phyloP scores from a whole-genome alignment of 1,140 invertebrate species.

The Papilio polytes region DNA sequence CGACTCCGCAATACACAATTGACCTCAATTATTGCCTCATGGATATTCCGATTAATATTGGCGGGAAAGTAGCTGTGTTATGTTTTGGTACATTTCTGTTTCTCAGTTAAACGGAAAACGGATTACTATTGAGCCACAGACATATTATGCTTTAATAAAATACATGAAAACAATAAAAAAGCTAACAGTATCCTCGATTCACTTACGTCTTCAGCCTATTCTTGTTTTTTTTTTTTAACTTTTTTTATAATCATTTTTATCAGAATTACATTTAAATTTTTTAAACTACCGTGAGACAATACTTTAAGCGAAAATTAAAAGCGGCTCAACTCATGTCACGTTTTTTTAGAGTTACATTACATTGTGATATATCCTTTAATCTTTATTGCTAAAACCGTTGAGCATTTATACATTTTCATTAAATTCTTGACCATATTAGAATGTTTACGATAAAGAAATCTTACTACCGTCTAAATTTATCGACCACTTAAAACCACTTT shows the following conservation, averaged over 20 bases:
- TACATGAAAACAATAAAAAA: too few relatives aligned
- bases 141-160: too few relatives aligned
- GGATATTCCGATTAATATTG: constrained; percentile 17
- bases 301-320: too few relatives aligned
- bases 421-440: constrained; percentile 1
- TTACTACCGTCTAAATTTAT: constrained; percentile 17
- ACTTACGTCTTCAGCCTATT: too few relatives aligned
- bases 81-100: not conserved
- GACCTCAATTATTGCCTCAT: constrained; percentile 36
- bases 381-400: constrained; percentile 15
- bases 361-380: not conserved
- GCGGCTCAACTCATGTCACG: too few relatives aligned
- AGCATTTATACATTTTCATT: constrained; percentile 1
- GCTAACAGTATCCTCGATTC: too few relatives aligned
- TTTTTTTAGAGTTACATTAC: not conserved
- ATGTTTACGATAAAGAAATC: not conserved
- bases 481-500: constrained; percentile 23
- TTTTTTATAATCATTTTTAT: too few relatives aligned
- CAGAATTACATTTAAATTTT: too few relatives aligned
- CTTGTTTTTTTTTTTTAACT: too few relatives aligned
- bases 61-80: not conserved
- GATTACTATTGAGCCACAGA: too few relatives aligned
- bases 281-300: too few relatives aligned
- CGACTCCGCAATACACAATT: constrained; percentile 19
- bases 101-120: too few relatives aligned